Evolutionary conservation across 2,888 invertebrate genomes (phyloP), one percentile per base, ranked within the genome.

Genomic region (Acleris holmiana): DNA sequence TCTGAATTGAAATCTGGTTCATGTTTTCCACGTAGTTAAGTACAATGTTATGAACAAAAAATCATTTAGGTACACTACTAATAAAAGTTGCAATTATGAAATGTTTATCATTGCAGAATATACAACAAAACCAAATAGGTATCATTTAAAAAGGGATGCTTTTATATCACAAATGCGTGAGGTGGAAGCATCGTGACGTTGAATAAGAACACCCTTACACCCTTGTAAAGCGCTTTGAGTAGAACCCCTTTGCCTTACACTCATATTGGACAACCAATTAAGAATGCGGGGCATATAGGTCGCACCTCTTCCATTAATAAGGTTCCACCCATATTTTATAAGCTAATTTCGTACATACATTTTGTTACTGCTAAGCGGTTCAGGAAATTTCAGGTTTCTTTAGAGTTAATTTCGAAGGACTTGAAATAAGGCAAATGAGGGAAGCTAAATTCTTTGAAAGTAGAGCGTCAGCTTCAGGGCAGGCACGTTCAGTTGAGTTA

Each of bases 401-500:
- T 41, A 4, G 29, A 54, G 53, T 58, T 57, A 50, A 18, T 35
- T 56, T n/a, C 51, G 29, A 54, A 49, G 44, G 59, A 65, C 23
- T 5, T 17, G 10, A 60, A 60, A 55, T 44, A 65, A 41, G 49
- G 21, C 55, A 55, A 55, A 54, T 60, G 54, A 46, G 35, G 41
- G 48, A 29, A 23, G 47, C 47, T 54, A 44, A 60, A 65, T 60
- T 65, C 55, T 55, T 65, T 65, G 49, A 60, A 65, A 65, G 54
- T 65, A 60, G 49, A 49, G 23, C 49, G 49, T 50, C 49, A 56
- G 54, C 54, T 49, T 58, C 59, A 64, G 67, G 78, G 77, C 76
- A 79, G 77, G 76, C 53, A 53, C 71, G 77, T 72, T 76, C 71
- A 74, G 68, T 73, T 65, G 77, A 84, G 83, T 85, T 84, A 84